A percentile compares a stretch with the other conserved stretches of the same genome.
These are phyloP conservation scores for Pterostichus niger DNA, from an alignment of 2,888 invertebrate species.

Conservation along the genomic window DNA sequence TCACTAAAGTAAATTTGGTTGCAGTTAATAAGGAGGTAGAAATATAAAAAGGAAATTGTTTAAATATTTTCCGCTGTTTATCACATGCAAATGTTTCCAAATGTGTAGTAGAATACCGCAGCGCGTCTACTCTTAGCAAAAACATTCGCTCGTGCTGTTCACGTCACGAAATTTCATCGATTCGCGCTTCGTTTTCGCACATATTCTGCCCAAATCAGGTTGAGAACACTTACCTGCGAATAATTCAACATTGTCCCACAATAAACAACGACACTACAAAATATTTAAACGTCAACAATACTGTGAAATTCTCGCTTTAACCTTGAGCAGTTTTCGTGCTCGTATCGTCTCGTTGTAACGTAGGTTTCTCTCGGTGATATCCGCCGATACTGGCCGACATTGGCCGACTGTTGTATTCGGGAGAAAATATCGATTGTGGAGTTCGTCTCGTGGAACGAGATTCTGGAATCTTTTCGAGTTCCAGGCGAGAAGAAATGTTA, in stretches of 20 bases:
- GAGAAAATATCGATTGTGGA: conserved; percentile 39
- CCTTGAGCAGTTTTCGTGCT: conserved; percentile 35
- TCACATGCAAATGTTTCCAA: background rate
- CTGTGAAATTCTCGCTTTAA: conserved; percentile 7
- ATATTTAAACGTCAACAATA: conserved; percentile 25
- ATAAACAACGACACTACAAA: conserved; percentile 29
- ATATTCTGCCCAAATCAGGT: conserved; percentile 2
- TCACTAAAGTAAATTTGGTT: background rate
- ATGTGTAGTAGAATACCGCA: conserved; percentile 16
- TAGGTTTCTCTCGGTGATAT: conserved; percentile 34
- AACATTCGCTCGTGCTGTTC: conserved; percentile 21
- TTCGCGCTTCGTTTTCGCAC: conserved; percentile 40
- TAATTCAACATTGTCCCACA: conserved; percentile 43
- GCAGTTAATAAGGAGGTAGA: background rate
- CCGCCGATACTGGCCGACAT: conserved; percentile 35
- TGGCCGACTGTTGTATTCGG: conserved; percentile 50
- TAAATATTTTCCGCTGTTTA: background rate
- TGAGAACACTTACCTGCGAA: conserved; percentile 27
- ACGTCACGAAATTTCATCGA: conserved; percentile 39
- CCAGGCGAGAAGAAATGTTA: conserved; percentile 23
- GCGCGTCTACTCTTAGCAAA: conserved; percentile 23
- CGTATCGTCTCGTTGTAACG: conserved; percentile 46
- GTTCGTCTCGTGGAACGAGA: conserved; percentile 36
- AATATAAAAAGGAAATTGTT: background rate
- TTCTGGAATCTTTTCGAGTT: conserved; percentile 31